Evolutionary conservation across 2,888 invertebrate genomes (phyloP).

Genomic region (Cheilosia impressa): DNA sequence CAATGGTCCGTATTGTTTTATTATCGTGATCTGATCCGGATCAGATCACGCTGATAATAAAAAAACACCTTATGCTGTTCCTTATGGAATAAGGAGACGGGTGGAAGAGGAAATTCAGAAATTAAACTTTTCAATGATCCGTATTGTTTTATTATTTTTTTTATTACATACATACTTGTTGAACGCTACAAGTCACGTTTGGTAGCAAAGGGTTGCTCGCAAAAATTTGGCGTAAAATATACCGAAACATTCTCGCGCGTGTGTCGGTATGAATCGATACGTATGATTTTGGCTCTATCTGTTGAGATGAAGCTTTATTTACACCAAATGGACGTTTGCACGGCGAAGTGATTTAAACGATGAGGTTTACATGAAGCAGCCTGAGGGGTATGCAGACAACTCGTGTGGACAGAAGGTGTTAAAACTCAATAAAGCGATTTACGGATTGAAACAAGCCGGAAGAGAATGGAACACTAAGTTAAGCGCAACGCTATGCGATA

Average conservation of each 20-base stretch:
- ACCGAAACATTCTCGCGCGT: constrained; percentile 44
- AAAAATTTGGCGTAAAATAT: constrained; percentile 24
- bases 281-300: constrained; percentile 31
- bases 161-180: too few species aligned
- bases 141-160: too few species aligned
- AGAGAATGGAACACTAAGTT: constrained; percentile 41
- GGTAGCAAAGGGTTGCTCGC: constrained; percentile 25
- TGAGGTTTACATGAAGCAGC: constrained; percentile 50
- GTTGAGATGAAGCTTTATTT: constrained; percentile 40
- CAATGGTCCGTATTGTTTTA: too few species aligned
- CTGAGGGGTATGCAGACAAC: constrained; percentile 6
- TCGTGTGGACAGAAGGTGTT: constrained; percentile 16
- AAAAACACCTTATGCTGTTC: too few species aligned
- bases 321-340: constrained; percentile 58
- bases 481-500: constrained; percentile 15
- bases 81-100: too few species aligned
- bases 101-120: too few species aligned
- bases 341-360: constrained; percentile 49
- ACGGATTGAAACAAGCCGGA: constrained; percentile 41
- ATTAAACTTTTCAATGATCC: too few species aligned
- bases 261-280: constrained; percentile 33
- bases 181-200: constrained; percentile 24
- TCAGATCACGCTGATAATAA: too few species aligned
- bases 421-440: constrained; percentile 20
- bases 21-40: too few species aligned